These are phyloP conservation scores for Drosophila villosipedis DNA, from an alignment of 2,888 invertebrate species.

Conservation along the genomic window DNA sequence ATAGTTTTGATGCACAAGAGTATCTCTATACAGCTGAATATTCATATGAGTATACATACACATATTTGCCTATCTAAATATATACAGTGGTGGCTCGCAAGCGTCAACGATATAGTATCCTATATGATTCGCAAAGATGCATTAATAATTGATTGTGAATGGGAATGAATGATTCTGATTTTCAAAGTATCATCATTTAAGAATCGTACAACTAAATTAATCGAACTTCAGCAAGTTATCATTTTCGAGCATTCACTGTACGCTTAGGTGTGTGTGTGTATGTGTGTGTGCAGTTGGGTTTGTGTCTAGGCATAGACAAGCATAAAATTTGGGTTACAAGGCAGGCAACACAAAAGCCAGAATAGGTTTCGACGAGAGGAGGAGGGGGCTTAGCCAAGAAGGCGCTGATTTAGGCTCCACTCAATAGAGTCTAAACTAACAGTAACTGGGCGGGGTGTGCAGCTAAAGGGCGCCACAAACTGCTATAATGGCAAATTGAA, in stretches of 20 bases:
- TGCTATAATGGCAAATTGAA: slow-evolving; percentile 60
- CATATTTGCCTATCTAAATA: not conserved
- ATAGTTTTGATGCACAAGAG: slow-evolving; percentile 26
- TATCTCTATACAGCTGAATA: slow-evolving; percentile 1
- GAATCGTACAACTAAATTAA: not conserved
- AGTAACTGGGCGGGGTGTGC: not conserved
- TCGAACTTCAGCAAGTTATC: not conserved
- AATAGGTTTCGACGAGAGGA: slow-evolving; percentile 18
- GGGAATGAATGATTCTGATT: not conserved
- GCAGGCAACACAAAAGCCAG: slow-evolving; percentile 56
- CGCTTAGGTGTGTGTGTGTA: slow-evolving; percentile 2
- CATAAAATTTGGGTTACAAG: slow-evolving; percentile 72
- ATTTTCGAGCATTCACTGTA: slow-evolving; percentile 1
- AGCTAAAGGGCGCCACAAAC: slow-evolving; percentile 53
- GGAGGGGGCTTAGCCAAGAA: slow-evolving; percentile 6
- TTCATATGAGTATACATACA: not conserved
- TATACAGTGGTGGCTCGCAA: not conserved
- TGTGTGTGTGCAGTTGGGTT: slow-evolving; percentile 1
- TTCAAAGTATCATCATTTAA: not conserved
- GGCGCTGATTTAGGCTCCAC: slow-evolving; percentile 23
- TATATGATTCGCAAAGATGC: not conserved
- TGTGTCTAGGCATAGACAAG: slow-evolving; percentile 33
- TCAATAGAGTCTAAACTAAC: slow-evolving; percentile 37
- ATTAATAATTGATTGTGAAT: not conserved
- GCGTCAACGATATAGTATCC: not conserved